phyloP scores from a whole-genome alignment of 2,888 invertebrate genomes.

The Melieria omissa region DNA sequence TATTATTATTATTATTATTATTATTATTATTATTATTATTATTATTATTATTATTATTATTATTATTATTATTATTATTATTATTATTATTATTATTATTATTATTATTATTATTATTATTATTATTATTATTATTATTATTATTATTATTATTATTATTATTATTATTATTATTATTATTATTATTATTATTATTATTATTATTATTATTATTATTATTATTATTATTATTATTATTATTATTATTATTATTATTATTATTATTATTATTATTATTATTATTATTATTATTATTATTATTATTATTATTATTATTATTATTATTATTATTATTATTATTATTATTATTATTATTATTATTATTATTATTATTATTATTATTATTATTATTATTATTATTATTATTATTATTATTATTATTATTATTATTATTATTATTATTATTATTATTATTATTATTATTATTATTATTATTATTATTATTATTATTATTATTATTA shows the following conservation, averaged over 20 bases:
- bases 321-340: constrained; percentile 4
- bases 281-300: constrained; percentile 4
- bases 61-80: constrained; percentile 4
- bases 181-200: constrained; percentile 4
- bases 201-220: constrained; percentile 4
- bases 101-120: constrained; percentile 4
- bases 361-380: constrained; percentile 4
- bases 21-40: constrained; percentile 4
- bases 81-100: constrained; percentile 4
- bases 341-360: constrained; percentile 4
- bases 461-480: constrained; percentile 4
- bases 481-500: constrained; percentile 4
- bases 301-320: constrained; percentile 4
- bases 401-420: constrained; percentile 4
- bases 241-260: constrained; percentile 4
- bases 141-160: constrained; percentile 4
- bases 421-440: constrained; percentile 4
- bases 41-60: constrained; percentile 4
- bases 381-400: background rate
- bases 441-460: constrained; percentile 4
- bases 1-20: constrained; percentile 4
- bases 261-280: constrained; percentile 4
- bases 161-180: constrained; percentile 4
- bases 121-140: constrained; percentile 4
- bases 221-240: constrained; percentile 4